These are phyloP conservation scores for Sitta carolinensis DNA, from an alignment of 2,797 vertebrate genomes.

Conservation along the genomic window DNA sequence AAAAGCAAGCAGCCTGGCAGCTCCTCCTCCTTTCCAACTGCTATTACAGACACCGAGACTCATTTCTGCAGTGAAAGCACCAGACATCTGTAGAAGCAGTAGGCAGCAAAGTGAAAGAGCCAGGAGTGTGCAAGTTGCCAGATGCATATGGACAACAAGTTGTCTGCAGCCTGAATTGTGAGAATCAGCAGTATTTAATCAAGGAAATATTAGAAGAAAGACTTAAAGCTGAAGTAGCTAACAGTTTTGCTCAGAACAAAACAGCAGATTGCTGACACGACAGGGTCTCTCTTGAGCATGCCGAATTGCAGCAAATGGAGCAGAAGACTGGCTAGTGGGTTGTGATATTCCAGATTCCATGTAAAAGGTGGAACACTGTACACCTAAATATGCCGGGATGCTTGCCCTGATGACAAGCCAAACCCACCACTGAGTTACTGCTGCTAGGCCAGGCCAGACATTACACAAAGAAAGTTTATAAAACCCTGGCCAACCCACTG, in stretches of 20 bases:
- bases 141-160: slow-evolving; percentile 46
- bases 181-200: slow-evolving; percentile 43
- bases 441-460: not conserved
- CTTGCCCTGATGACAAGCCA: slow-evolving; percentile 36
- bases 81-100: slow-evolving; percentile 63
- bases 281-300: not conserved
- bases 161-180: slow-evolving; percentile 22
- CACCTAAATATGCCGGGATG: not conserved
- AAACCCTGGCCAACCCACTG: not conserved
- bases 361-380: not conserved
- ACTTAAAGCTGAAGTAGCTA: slow-evolving; percentile 31
- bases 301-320: slow-evolving; percentile 41
- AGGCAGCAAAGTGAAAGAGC: slow-evolving; percentile 50
- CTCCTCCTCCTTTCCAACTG: slow-evolving; percentile 3
- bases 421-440: not conserved
- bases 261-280: slow-evolving; percentile 56
- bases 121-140: slow-evolving; percentile 33
- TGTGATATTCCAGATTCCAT: not conserved
- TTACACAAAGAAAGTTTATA: not conserved
- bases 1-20: slow-evolving; percentile 4
- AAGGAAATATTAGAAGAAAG: slow-evolving; percentile 38
- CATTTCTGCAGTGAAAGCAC: slow-evolving; percentile 35
- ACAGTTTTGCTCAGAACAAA: slow-evolving; percentile 54
- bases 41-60: not conserved
- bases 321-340: slow-evolving; percentile 45